phyloP scores from a whole-genome alignment of 2,888 invertebrate genomes.

The Phlogophora meticulosa region DNA sequence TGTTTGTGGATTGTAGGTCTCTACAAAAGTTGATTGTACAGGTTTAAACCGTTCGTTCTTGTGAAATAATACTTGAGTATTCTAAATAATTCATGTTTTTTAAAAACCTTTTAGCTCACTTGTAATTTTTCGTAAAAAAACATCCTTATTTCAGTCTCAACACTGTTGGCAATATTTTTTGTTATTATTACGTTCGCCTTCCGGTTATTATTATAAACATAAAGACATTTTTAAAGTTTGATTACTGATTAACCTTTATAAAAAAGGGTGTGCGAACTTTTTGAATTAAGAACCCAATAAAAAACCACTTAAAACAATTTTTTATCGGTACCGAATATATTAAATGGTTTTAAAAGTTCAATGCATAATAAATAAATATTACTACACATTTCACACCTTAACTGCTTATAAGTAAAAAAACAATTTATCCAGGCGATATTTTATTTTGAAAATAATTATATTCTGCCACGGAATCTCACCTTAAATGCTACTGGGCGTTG shows the following conservation, averaged over 20 bases:
- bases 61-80: not conserved
- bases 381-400: constrained; percentile 50
- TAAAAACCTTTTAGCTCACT: no score
- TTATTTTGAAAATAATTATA: constrained; percentile 51
- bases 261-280: constrained; percentile 26
- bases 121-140: no score
- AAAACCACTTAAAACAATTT: constrained; percentile 23
- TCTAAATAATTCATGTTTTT: no score
- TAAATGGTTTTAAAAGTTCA: constrained; percentile 48
- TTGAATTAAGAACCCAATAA: constrained; percentile 32
- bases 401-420: constrained; percentile 31
- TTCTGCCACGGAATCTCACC: constrained; percentile 47
- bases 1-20: not conserved
- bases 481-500: constrained; percentile 75
- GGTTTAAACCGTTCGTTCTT: no score
- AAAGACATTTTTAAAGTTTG: constrained; percentile 19
- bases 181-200: not conserved
- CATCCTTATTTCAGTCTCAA: no score
- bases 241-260: constrained; percentile 10
- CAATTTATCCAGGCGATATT: constrained; percentile 39
- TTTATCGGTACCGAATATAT: constrained; percentile 33
- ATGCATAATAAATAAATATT: constrained; percentile 55
- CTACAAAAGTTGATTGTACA: not conserved
- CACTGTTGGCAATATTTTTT: not conserved
- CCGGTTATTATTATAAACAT: not conserved